These are phyloP conservation scores for Lithosia quadra DNA, from an alignment of 2,888 invertebrate genomes.

Conservation along the genomic window DNA sequence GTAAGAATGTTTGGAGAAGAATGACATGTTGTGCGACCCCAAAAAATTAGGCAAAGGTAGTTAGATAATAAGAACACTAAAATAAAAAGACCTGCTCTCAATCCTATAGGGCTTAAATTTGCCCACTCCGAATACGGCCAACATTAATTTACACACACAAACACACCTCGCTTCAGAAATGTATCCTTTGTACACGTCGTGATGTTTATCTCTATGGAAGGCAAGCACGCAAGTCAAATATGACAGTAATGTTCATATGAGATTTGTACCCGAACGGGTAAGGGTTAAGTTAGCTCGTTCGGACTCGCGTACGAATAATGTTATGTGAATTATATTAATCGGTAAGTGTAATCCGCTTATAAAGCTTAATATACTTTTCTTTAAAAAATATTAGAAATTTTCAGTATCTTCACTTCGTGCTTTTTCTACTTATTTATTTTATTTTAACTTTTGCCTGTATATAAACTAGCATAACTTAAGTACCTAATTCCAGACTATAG, in stretches of 20 bases:
- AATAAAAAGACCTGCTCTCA: not conserved
- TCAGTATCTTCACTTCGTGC: too few relatives aligned
- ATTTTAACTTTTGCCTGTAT: too few relatives aligned
- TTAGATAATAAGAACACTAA: not conserved
- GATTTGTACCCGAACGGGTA: slow-evolving; percentile 14
- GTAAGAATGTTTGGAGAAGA: not conserved
- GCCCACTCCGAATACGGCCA: not conserved
- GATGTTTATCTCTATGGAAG: slow-evolving; percentile 22
- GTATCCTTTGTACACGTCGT: slow-evolving; percentile 35
- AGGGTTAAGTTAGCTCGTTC: slow-evolving; percentile 7
- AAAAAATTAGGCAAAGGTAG: not conserved
- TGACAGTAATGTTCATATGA: slow-evolving; percentile 48
- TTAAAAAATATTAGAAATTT: too few relatives aligned
- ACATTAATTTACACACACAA: not conserved
- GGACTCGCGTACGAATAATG: not conserved
- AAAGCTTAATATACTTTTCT: not conserved
- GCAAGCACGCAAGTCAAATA: slow-evolving; percentile 37
- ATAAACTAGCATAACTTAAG: too few relatives aligned
- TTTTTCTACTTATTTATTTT: too few relatives aligned
- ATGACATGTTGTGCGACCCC: not conserved
- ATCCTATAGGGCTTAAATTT: not conserved
- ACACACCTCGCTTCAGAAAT: slow-evolving; percentile 12
- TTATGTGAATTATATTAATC: not conserved
- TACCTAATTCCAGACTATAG: too few relatives aligned
- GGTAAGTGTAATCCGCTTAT: not conserved